These are phyloP conservation scores for Sebastes elongatus DNA, from an alignment of 2,797 vertebrate species.

Conservation along the genomic window DNA sequence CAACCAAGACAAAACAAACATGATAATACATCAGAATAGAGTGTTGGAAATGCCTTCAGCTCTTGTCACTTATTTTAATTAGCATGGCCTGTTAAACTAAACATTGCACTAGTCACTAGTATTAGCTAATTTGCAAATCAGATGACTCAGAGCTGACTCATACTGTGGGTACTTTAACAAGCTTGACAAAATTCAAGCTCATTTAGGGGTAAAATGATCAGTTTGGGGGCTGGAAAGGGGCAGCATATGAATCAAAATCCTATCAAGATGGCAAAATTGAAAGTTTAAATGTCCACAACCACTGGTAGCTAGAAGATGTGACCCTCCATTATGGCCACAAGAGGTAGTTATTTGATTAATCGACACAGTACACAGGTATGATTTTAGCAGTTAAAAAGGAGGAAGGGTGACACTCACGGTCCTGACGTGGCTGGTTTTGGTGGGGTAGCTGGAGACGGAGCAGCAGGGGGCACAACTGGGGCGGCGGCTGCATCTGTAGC, in stretches of 20 bases:
- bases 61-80: background rate
- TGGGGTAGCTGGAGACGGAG: conserved; percentile 55
- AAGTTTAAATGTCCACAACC: background rate
- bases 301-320: background rate
- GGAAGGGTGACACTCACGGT: conserved; percentile 79
- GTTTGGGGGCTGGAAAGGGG: background rate
- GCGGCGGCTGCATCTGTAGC: conserved; percentile 36
- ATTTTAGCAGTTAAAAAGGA: background rate
- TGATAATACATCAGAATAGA: background rate
- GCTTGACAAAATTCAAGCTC: background rate
- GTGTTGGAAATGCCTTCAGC: background rate
- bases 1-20: background rate
- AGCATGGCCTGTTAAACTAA: background rate
- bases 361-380: background rate
- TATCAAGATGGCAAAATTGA: background rate
- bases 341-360: background rate
- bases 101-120: background rate
- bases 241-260: no score
- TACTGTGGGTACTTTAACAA: background rate
- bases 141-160: background rate
- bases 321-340: background rate
- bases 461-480: conserved; percentile 27
- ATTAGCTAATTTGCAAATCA: background rate
- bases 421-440: conserved; percentile 63
- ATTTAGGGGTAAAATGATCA: background rate